A percentile compares a stretch with the other conserved stretches of the same genome.
Conservation (phyloP, 1,140 invertebrate genomes). For the Aphelinus atriplicis region DNA sequence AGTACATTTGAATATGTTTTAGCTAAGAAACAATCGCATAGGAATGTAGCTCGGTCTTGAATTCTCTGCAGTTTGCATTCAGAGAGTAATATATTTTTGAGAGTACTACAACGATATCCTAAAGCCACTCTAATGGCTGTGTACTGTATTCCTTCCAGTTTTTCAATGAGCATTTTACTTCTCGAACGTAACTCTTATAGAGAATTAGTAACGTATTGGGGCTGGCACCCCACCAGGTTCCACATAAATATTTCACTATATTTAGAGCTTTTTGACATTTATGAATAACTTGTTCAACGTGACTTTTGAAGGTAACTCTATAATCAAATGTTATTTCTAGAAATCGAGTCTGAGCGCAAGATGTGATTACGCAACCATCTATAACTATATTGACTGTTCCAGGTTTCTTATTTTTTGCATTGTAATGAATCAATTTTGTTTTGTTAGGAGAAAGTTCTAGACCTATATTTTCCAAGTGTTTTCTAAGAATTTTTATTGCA, state of each 20-base stretch:
- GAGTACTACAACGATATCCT: not conserved
- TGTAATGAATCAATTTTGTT: not conserved
- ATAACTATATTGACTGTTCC: not conserved
- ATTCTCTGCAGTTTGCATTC: not conserved
- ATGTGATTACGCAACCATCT: not conserved
- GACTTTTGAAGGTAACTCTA: not conserved
- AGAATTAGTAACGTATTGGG: not conserved
- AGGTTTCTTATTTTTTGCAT: not conserved
- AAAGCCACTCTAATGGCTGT: slow-evolving; percentile 5
- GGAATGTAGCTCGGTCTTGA: not conserved
- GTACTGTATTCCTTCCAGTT: slow-evolving; percentile 18
- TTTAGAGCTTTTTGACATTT: slow-evolving; percentile 3
- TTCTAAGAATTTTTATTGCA: not conserved
- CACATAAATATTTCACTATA: slow-evolving; percentile 15
- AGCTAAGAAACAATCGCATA: not conserved
- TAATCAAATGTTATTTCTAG: not conserved
- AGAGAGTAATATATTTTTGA: not conserved
- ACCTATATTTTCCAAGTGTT: not conserved
- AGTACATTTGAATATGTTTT: not conserved
- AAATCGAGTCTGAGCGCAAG: not conserved
- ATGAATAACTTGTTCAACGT: not conserved
- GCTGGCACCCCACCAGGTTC: slow-evolving; percentile 9
- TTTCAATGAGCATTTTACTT: not conserved
- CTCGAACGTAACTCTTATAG: not conserved
- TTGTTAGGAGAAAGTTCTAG: not conserved